These are phyloP conservation scores for Tragelaphus scriptus DNA, from an alignment of 2,113 vertebrate species.

Conservation along the genomic window DNA sequence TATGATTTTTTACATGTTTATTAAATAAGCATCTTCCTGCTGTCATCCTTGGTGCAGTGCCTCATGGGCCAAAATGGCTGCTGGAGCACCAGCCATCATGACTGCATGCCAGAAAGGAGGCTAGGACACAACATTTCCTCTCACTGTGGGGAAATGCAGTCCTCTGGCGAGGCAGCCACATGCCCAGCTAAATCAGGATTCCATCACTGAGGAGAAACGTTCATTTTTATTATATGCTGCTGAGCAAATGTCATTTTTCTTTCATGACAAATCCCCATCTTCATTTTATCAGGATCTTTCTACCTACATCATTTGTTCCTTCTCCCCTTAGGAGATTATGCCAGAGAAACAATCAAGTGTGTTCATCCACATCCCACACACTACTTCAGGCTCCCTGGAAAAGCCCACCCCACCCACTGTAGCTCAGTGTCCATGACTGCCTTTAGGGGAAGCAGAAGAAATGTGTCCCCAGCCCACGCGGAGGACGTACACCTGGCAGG, in stretches of 20 bases:
- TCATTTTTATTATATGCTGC: neutral
- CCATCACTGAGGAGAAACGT: neutral
- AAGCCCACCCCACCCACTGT: neutral
- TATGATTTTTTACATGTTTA: neutral
- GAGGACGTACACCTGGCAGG: accelerated
- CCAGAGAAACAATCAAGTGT: neutral
- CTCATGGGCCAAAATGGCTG: neutral
- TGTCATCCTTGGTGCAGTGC: neutral
- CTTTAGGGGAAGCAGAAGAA: neutral
- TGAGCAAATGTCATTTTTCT: neutral
- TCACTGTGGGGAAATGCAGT: neutral
- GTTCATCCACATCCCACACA: accelerated
- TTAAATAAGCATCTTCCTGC: neutral
- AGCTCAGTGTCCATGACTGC: neutral
- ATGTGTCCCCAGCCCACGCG: accelerated
- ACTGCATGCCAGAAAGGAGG: neutral
- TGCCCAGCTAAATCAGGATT: neutral
- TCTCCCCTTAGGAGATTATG: neutral
- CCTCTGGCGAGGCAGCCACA: too few relatives aligned
- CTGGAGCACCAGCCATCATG: neutral
- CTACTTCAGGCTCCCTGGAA: too few relatives aligned
- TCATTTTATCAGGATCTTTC: neutral
- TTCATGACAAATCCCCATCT: neutral
- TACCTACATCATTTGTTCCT: neutral
- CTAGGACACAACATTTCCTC: neutral